Evolutionary conservation across 2,113 vertebrate genomes (phyloP), one percentile per base, ranked within the genome.

Genomic region (Etheostoma cragini): DNA sequence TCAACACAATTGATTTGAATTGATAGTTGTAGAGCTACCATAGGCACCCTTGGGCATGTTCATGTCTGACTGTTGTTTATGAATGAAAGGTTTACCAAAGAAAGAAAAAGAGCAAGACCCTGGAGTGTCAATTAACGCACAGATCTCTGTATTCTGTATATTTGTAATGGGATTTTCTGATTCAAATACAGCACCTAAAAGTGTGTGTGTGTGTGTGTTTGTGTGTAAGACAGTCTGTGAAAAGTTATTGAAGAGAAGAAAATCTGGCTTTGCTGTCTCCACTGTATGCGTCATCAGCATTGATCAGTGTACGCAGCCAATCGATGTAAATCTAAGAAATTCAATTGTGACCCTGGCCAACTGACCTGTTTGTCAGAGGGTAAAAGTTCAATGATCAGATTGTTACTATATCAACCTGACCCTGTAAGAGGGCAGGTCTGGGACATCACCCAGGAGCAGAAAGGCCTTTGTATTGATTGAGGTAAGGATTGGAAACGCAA

Each of bases 361-460:
- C 70, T 78, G 82, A 89, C 76, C 70, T 19, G 72, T 83, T 77
- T 84, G 77, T 42, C 60, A 49, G 62, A 26, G 70, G 81, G 53
- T 77, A 72, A 74, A 38, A 85, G 88, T 83, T 91, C 87, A 89
- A 12, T 4, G 45, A 57, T 81, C 77, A 76, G 52, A 79, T 30
- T 72, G 71, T 82, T 78, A 72, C 66, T 56, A 33, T 69, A 46
- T 78, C 61, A 81, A 56, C 72, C 67, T 10, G 6, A 6, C 26
- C 61, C 58, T 76, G 57, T 52, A 38, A 38, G 2, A 38, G 38
- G 38, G 38, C 8, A 11, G 35, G 38, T 35, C 57, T 53, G 42
- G 35, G 26, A 45, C 56, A 30, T 26, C 69, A 24, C 38, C 21
- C 26, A 45, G 72, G 38, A 79, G 72, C 30, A 72, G 35, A n/a